phyloP scores from a whole-genome alignment of 2,888 invertebrate species.

The Galerucella calmariensis region DNA sequence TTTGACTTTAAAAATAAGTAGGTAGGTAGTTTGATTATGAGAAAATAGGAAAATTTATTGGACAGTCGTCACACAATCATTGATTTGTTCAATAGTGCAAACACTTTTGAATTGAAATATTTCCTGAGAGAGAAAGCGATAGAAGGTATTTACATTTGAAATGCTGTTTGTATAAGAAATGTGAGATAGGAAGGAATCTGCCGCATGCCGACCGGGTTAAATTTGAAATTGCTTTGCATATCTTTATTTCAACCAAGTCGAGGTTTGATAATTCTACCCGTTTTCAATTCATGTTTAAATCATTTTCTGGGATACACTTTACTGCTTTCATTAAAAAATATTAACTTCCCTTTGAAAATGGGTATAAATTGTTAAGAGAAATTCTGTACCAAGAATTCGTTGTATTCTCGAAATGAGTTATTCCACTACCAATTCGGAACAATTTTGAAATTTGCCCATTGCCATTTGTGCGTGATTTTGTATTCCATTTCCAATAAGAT shows the following conservation, averaged over 20 bases:
- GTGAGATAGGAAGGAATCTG: conserved; percentile 34
- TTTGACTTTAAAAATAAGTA: too few species aligned
- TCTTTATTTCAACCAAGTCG: conserved; percentile 35
- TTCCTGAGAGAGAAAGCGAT: conserved; percentile 17
- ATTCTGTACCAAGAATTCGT: not conserved
- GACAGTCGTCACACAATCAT: not conserved
- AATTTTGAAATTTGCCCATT: not conserved
- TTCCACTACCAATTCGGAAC: not conserved
- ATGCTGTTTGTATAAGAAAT: conserved; percentile 41
- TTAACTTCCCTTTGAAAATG: not conserved
- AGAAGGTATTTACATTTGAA: conserved; percentile 39
- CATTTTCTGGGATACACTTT: conserved; percentile 24
- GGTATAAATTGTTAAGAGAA: not conserved
- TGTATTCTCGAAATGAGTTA: not conserved
- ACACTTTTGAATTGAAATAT: conserved; percentile 39
- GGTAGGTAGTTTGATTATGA: too few species aligned
- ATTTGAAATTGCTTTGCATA: conserved; percentile 40
- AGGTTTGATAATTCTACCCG: conserved; percentile 26
- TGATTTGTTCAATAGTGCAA: conserved; percentile 40
- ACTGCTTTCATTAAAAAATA: conserved; percentile 21
- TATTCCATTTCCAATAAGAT: too few species aligned
- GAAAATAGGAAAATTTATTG: too few species aligned
- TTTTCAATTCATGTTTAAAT: conserved; percentile 30
- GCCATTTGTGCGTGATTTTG: too few species aligned
- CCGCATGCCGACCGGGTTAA: conserved; percentile 26